A percentile compares a stretch with the other conserved stretches of the same genome.
Conservation (phyloP, 2,797 vertebrate genomes). For the Poeciliopsis infans region DNA sequence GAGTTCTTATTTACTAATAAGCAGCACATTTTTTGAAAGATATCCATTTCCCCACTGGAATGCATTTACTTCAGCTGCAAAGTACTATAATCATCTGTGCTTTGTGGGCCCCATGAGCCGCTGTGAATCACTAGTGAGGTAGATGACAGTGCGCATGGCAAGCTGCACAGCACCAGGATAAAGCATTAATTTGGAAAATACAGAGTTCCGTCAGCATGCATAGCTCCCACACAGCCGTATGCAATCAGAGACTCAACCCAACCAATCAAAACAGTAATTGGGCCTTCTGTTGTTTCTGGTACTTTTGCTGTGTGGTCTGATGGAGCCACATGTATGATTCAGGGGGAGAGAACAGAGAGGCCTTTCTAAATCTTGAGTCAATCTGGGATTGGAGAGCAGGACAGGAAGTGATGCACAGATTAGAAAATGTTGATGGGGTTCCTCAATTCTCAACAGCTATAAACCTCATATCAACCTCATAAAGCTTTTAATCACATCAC, state of each 20-base stretch:
- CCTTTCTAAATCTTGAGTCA: conserved; percentile 52
- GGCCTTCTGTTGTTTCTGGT: conserved; percentile 65
- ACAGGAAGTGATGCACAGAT: conserved; percentile 64
- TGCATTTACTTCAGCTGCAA: conserved; percentile 44
- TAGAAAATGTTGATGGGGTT: conserved; percentile 49
- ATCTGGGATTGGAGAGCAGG: conserved; percentile 53
- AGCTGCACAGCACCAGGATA: conserved; percentile 29
- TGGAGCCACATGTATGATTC: conserved; percentile 47
- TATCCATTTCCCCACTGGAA: conserved; percentile 9
- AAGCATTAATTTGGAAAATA: conserved; percentile 44
- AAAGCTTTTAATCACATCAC: conserved; percentile 41
- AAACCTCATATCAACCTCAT: conserved; percentile 39
- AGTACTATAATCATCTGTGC: conserved; percentile 59
- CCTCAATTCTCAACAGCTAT: conserved; percentile 30
- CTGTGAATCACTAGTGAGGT: conserved; percentile 26
- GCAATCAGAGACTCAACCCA: conserved; percentile 25
- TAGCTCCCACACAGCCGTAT: conserved; percentile 49
- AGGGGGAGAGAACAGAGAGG: conserved; percentile 58
- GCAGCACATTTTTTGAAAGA: not conserved
- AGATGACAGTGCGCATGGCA: conserved; percentile 52
- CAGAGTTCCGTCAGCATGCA: conserved; percentile 42
- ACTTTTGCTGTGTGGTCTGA: conserved; percentile 55
- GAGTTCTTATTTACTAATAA: not conserved
- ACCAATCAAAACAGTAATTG: conserved; percentile 40
- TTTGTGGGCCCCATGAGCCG: conserved; percentile 27